Evolutionary conservation across 2,113 vertebrate species (phyloP).

Genomic region (Passer domesticus): DNA sequence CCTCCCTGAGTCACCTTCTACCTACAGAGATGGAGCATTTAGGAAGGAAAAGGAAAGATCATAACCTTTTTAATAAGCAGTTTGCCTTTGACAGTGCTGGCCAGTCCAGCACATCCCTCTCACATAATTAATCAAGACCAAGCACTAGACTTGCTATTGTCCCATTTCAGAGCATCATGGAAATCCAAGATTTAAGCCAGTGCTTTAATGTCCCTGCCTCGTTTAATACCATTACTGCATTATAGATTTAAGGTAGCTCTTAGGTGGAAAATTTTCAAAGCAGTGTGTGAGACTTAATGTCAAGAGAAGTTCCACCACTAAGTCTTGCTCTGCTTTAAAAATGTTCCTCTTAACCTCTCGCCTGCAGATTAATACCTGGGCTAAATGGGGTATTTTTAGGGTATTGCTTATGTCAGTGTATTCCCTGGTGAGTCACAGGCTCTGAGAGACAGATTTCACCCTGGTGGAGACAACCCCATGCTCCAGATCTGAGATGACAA

Average conservation of each 20-base stretch:
- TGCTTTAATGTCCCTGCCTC: background rate
- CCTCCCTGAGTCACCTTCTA: background rate
- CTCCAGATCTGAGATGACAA: background rate
- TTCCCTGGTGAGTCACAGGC: background rate
- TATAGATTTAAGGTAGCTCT: slow-evolving; percentile 25
- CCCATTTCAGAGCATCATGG: slow-evolving; percentile 18
- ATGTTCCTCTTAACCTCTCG: background rate
- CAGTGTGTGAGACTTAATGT: background rate
- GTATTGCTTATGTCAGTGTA: fast-evolving
- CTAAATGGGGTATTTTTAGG: background rate
- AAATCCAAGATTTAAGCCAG: slow-evolving; percentile 20
- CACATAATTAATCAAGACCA: slow-evolving; percentile 38
- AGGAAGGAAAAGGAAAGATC: background rate
- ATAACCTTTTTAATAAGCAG: slow-evolving; percentile 9
- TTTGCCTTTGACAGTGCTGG: background rate
- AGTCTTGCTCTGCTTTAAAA: background rate
- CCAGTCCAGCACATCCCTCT: background rate
- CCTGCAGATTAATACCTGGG: background rate
- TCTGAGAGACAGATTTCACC: background rate
- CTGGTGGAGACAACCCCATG: background rate
- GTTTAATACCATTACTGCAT: slow-evolving; percentile 21
- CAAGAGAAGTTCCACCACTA: background rate
- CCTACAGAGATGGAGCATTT: background rate
- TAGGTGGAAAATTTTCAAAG: slow-evolving; percentile 34
- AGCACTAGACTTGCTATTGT: background rate